Percentiles rank a stretch among this genome's conserved stretches.
Evolutionary conservation across 2,888 invertebrate genomes (phyloP).

Genomic region (Argyresthia albistria): DNA sequence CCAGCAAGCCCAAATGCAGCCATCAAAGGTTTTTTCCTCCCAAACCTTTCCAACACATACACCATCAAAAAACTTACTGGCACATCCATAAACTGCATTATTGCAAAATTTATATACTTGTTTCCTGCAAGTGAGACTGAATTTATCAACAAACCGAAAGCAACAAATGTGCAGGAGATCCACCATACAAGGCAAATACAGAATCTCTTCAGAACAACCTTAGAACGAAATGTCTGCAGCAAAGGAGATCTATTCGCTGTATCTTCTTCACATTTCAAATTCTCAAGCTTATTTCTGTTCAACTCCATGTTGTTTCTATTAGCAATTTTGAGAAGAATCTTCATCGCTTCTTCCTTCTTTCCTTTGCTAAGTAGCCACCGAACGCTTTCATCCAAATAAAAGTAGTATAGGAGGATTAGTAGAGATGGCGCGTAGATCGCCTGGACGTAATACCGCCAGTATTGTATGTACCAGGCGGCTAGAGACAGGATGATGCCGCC

Average conservation of each 20-base stretch:
- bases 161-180: slow-evolving; percentile 81
- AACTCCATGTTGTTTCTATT: slow-evolving; percentile 42
- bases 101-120: slow-evolving; percentile 81
- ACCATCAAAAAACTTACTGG: slow-evolving; percentile 71
- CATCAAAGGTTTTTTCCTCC: slow-evolving; percentile 34
- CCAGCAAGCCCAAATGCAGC: not conserved
- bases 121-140: slow-evolving; percentile 82
- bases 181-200: slow-evolving; percentile 35
- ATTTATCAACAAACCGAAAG: slow-evolving; percentile 83
- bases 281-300: slow-evolving; percentile 29
- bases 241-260: slow-evolving; percentile 15
- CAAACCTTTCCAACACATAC: slow-evolving; percentile 65
- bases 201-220: slow-evolving; percentile 26
- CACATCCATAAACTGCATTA: slow-evolving; percentile 68
- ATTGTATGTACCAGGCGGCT: slow-evolving; percentile 74
- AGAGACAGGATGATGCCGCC: slow-evolving; percentile 75
- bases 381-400: slow-evolving; percentile 81
- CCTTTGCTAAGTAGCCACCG: slow-evolving; percentile 85
- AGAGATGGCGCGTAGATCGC: slow-evolving; percentile 79
- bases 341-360: slow-evolving; percentile 74
- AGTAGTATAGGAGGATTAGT: slow-evolving; percentile 75
- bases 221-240: slow-evolving; percentile 25
- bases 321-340: slow-evolving; percentile 75
- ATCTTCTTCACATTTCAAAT: slow-evolving; percentile 23
- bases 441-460: slow-evolving; percentile 79